Evolutionary conservation across 2,113 vertebrate species (phyloP), one percentile per base, ranked within the genome.

Genomic region (Edolisoma coerulescens): DNA sequence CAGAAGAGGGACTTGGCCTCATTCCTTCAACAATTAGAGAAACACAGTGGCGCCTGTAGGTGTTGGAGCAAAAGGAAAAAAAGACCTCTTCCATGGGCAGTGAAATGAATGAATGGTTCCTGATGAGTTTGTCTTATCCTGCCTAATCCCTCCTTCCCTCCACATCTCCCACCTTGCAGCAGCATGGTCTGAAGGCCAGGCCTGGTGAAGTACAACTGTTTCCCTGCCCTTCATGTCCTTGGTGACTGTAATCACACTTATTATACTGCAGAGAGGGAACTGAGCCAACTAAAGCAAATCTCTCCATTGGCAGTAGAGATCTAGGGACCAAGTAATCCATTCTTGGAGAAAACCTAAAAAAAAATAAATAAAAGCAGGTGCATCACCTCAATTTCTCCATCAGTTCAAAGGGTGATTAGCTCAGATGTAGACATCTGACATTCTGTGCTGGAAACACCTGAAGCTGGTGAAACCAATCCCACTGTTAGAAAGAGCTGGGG

Each of bases 1-100:
- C 92, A 96, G 88, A 93, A 96, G 71, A 77, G 91, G 71, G 54
- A 83, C 85, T 94, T 95, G 96, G 85, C 83, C 86, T 90, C 83
- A 78, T 89, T 89, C 79, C 54, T 86, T 89, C 88, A 86, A 63
- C 88, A 92, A 92, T 59, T 81, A 35, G 18, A 90, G 94, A 80
- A 94, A 45, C 70, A 33, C 75, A 59, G 85, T 52, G 67, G 50
- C 74, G 92, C 49, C 78, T 60, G 59, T 41, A 64, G 70, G 82
- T 92, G 67, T 49, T 80, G 39, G n/a, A 79, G 81, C 7, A 11
- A 88, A 89, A 77, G 50, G 10, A 89, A 76, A 56, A 57, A 81
- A 37, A n/a, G 68, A 67, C 21, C 9, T 74, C 33, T 91, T 93
- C 95, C 73, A 63, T 3, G 74, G 47, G 42, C 73, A 91, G 56